Percentiles rank a stretch among this genome's conserved stretches.
phyloP scores from a whole-genome alignment of 2,113 vertebrate species.

The Chlorodrepanis virens region DNA sequence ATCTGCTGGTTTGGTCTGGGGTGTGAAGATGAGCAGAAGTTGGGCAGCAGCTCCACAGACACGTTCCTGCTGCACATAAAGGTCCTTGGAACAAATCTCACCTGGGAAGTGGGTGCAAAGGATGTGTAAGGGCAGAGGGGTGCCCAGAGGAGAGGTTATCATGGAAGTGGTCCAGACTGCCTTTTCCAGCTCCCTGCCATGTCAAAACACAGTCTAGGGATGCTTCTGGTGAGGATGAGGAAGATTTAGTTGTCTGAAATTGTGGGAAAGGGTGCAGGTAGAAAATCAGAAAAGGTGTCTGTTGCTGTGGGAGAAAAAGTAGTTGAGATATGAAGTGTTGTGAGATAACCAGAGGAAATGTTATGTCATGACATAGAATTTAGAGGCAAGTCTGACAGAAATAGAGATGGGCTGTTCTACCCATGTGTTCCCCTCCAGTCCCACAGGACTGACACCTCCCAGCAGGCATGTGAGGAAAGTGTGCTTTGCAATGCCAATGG shows the following conservation, averaged over 20 bases:
- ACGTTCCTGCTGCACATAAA: rapidly evolving
- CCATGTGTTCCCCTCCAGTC: neutral
- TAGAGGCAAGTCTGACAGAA: neutral
- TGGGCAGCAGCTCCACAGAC: neutral
- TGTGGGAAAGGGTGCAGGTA: neutral
- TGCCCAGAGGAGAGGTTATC: neutral
- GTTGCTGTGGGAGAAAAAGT: neutral
- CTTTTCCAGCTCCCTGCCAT: neutral
- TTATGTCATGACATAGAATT: neutral
- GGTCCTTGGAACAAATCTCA: neutral
- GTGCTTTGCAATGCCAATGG: neutral
- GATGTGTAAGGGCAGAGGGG: neutral
- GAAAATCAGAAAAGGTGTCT: neutral
- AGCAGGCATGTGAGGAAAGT: neutral
- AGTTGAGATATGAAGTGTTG: neutral
- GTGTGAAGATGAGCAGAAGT: neutral
- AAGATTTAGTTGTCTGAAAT: neutral
- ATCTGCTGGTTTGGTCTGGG: neutral
- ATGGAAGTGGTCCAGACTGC: neutral
- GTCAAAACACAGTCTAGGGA: neutral
- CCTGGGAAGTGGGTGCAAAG: neutral
- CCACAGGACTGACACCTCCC: neutral
- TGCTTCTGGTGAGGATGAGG: neutral
- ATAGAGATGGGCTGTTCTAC: neutral
- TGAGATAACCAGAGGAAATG: neutral